phyloP scores from a whole-genome alignment of 2,888 invertebrate genomes.

The Hirtodrosophila histrioides region DNA sequence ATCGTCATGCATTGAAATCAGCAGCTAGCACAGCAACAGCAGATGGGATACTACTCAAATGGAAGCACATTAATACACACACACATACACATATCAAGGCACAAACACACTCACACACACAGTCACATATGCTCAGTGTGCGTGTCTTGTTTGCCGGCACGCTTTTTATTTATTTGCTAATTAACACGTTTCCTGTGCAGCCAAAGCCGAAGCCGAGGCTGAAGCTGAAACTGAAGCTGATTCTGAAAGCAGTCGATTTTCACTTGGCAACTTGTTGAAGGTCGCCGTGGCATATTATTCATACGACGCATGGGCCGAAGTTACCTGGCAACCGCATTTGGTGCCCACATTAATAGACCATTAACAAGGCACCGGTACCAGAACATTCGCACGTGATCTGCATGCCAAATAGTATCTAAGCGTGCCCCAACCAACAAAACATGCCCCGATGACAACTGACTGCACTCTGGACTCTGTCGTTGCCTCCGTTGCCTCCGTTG shows the following conservation, averaged over 20 bases:
- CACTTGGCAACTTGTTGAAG: constrained; percentile 73
- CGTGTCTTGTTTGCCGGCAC: constrained; percentile 58
- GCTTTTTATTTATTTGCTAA: constrained; percentile 76
- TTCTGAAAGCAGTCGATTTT: constrained; percentile 19
- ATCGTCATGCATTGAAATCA: constrained; percentile 66
- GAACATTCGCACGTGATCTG: constrained; percentile 60
- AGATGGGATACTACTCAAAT: constrained; percentile 15
- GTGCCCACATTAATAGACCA: constrained; percentile 66
- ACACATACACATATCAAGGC: constrained; percentile 6
- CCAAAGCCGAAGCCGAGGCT: constrained; percentile 16
- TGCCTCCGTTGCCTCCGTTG: background rate
- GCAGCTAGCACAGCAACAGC: constrained; percentile 26
- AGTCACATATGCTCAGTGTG: constrained; percentile 37
- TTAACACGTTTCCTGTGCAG: constrained; percentile 68
- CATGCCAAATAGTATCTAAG: constrained; percentile 22
- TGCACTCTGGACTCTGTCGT: background rate
- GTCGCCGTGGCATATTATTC: constrained; percentile 60
- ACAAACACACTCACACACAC: constrained; percentile 3
- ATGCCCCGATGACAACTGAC: constrained; percentile 6
- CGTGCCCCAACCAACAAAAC: constrained; percentile 1
- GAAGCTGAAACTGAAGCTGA: constrained; percentile 22
- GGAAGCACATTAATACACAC: constrained; percentile 16
- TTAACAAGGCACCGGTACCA: constrained; percentile 54
- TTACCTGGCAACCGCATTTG: constrained; percentile 55
- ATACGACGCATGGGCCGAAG: constrained; percentile 45